Conservation (phyloP, 2,113 vertebrate species). For the Epinephelus cyanopodus region DNA sequence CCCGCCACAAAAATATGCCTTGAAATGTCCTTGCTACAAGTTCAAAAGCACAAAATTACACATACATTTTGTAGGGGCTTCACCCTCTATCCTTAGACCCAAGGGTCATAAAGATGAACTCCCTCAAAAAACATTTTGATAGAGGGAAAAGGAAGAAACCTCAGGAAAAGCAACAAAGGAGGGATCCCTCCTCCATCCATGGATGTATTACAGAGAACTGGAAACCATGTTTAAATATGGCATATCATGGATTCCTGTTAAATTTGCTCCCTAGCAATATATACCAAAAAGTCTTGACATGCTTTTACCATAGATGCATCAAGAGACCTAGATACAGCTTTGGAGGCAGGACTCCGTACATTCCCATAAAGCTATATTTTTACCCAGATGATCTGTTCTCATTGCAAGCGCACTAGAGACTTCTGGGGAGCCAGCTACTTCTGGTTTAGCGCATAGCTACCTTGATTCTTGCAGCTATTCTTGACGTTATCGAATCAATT, state of each 20-base stretch:
- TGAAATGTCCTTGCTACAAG: neutral
- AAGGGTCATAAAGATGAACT: neutral
- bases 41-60: neutral
- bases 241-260: neutral
- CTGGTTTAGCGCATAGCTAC: too few species aligned
- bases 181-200: neutral
- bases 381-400: too few species aligned
- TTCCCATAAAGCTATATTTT: too few species aligned
- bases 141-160: neutral
- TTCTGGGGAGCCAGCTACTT: too few species aligned
- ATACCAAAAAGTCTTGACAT: neutral
- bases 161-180: neutral
- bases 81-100: neutral
- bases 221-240: neutral
- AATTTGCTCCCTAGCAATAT: neutral
- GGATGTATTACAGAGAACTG: neutral
- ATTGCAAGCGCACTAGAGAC: too few species aligned
- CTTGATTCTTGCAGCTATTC: too few species aligned
- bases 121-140: neutral
- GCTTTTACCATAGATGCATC: neutral
- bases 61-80: neutral
- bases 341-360: too few species aligned
- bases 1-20: neutral
- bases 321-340: too few species aligned
- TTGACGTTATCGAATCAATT: too few species aligned